Percentiles rank a stretch among this genome's conserved stretches.
phyloP scores from a whole-genome alignment of 2,888 invertebrate species.

The Girardia tigrina region DNA sequence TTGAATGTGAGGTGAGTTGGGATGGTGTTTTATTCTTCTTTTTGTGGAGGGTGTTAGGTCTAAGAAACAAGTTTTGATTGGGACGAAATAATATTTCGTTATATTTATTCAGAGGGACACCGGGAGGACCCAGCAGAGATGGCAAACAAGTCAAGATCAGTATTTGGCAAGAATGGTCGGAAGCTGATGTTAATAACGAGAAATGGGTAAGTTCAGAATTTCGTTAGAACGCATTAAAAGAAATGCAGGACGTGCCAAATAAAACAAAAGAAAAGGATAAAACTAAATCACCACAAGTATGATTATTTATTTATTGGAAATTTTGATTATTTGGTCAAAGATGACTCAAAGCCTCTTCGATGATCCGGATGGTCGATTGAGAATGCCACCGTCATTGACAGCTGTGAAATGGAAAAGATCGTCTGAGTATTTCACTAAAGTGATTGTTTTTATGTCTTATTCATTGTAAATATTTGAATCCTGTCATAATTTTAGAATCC shows the following conservation, averaged over 20 bases:
- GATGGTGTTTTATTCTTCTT: no score
- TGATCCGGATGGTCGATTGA: slow-evolving; percentile 50
- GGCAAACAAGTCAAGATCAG: slow-evolving; percentile 41
- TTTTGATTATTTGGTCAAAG: slow-evolving; percentile 8
- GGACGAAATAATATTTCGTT: neutral
- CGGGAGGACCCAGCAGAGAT: slow-evolving; percentile 44
- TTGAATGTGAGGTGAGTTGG: neutral
- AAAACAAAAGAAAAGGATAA: slow-evolving; percentile 46
- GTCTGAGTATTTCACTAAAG: neutral
- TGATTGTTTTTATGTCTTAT: neutral
- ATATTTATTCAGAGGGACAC: slow-evolving; percentile 43
- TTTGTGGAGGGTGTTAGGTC: no score
- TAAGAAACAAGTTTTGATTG: no score
- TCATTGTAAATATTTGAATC: neutral
- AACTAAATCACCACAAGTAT: slow-evolving; percentile 47
- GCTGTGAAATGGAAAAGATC: slow-evolving; percentile 48
- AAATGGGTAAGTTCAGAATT: slow-evolving; percentile 46
- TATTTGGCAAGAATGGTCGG: slow-evolving; percentile 51
- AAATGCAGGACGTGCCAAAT: neutral
- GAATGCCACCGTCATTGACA: slow-evolving; percentile 44
- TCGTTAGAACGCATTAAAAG: neutral
- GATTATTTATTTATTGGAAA: slow-evolving; percentile 34
- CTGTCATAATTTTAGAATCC: neutral
- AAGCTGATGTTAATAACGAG: slow-evolving; percentile 48
- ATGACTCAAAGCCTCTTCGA: slow-evolving; percentile 45